These are phyloP conservation scores for Falcaria lacertinaria DNA, from an alignment of 2,888 invertebrate species.

Conservation along the genomic window DNA sequence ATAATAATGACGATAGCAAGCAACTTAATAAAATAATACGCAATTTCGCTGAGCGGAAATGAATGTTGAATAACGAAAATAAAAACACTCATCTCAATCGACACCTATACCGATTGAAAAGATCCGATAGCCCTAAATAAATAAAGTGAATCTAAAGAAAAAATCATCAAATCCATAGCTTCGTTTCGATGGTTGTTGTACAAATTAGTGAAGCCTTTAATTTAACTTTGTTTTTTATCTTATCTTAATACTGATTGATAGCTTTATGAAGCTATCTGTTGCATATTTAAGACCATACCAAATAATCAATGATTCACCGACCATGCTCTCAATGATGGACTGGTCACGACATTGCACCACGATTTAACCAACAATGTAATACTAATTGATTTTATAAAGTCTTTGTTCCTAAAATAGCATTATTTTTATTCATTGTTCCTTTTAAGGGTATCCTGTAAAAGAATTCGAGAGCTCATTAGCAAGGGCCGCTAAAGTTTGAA, in stretches of 20 bases:
- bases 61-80: too few species aligned
- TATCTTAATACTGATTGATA: neutral
- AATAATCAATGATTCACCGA: neutral
- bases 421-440: conserved; percentile 13
- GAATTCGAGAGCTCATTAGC: conserved; percentile 1
- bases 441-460: conserved; percentile 6
- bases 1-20: too few species aligned
- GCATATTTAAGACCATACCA: neutral
- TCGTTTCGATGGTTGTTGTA: too few species aligned
- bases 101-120: too few species aligned
- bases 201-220: too few species aligned
- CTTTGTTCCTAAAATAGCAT: conserved; percentile 23
- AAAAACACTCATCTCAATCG: too few species aligned
- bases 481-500: conserved; percentile 8
- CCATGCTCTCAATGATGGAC: conserved; percentile 1
- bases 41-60: too few species aligned
- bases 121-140: too few species aligned
- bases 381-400: conserved; percentile 31
- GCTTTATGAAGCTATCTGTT: neutral
- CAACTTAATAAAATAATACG: too few species aligned
- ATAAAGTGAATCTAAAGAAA: too few species aligned
- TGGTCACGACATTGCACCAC: neutral
- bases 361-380: conserved; percentile 13
- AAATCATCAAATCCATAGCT: too few species aligned
- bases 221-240: too few species aligned